Percentiles rank a stretch among this genome's conserved stretches.
phyloP scores from a whole-genome alignment of 2,113 vertebrate genomes.

The Heptranchias perlo region DNA sequence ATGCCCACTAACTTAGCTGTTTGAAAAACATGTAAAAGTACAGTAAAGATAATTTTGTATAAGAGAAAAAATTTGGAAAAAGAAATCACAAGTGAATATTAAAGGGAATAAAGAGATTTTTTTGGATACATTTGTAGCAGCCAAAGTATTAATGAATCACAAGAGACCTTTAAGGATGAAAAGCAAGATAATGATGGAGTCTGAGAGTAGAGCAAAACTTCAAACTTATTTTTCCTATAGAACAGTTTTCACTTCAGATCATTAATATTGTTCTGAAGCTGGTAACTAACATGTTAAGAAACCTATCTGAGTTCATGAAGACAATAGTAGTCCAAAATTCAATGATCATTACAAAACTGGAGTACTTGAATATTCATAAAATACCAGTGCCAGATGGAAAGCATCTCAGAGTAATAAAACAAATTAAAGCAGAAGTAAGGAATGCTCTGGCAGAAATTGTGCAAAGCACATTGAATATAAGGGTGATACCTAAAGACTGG shows the following conservation, averaged over 20 bases:
- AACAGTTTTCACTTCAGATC: background rate
- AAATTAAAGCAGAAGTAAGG: conserved; percentile 1
- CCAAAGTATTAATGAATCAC: background rate
- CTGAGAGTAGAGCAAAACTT: background rate
- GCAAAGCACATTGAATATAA: conserved; percentile 15
- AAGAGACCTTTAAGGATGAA: background rate
- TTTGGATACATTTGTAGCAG: background rate
- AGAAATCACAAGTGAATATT: background rate
- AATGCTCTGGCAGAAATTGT: conserved; percentile 34
- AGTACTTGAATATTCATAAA: conserved; percentile 5
- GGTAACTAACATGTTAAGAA: background rate
- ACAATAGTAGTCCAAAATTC: conserved; percentile 8
- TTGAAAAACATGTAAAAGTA: background rate
- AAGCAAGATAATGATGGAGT: background rate
- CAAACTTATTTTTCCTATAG: background rate
- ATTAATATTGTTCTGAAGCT: background rate
- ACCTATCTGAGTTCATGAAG: background rate
- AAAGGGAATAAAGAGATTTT: background rate
- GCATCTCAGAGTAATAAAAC: conserved; percentile 21
- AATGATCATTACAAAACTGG: conserved; percentile 7
- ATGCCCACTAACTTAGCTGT: background rate
- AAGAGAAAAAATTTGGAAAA: background rate
- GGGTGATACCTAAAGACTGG: conserved; percentile 20
- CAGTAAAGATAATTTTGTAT: background rate
- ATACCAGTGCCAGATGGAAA: background rate